Base-by-base conservation (phyloP, 92 coral and sea anemone genomes). In the Palythoa heliodiscus region DNA sequence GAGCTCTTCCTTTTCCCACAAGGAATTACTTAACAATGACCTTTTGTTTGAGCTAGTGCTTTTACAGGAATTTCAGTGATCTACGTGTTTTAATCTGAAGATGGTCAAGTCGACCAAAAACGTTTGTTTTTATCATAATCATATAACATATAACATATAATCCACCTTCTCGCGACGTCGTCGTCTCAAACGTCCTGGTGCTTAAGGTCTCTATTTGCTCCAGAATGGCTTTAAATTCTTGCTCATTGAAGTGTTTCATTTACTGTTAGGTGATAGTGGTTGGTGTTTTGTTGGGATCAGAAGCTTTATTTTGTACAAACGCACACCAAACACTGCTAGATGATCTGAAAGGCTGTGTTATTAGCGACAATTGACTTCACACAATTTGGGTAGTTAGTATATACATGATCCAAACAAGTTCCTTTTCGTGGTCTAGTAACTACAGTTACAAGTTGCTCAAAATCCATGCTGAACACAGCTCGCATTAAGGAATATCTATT, bases 261-360 rank as follows among this genome's bases (percentile, higher is more conserved):
- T 69, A 14, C 73, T 43, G 37, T 43, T 69, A 69, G 73, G 37
- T 69, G 73, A 69, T 69, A 69, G 73, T 69, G 43, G 39, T 69
- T 3, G 12, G 1, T 23, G 73, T 23, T 69, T 69, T 69, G 38
- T 69, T 69, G 43, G 13, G 20, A 69, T 24, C 37, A 37, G 37
- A 12, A 23, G 73, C 73, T 69, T 69, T 69, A 35, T 23, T 69
- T 37, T 69, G 19, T 69, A 69, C 11, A 69, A 37, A 22, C 40
- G 73, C 47, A 69, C 73, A 69, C 73, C 76, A 0, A 83, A 60
- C 17, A 15, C 84, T 71, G 82, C 66, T 68, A 88, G 54, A 58
- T 78, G 90, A 77, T 87, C 86, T 16, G 87, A 81, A 52, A 81
- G 81, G 35, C 73, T 82, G 61, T 57, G 64, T 57, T 57, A 57